Percentiles rank a stretch among this genome's conserved stretches.
Evolutionary conservation across 2,113 vertebrate species (phyloP).

Genomic region (Natator depressus): DNA sequence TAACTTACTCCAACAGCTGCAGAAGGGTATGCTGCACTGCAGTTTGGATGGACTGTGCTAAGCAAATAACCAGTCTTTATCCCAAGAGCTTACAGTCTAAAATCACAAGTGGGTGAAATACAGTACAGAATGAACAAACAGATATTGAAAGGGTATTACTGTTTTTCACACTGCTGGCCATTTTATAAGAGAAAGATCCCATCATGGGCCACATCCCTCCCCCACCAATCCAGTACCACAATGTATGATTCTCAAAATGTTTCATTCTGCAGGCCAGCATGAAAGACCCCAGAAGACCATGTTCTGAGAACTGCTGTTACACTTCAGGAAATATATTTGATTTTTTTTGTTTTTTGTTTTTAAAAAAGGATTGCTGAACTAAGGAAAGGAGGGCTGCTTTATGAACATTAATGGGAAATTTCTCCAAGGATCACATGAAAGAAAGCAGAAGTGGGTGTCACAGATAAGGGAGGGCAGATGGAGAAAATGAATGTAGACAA

Average conservation of each 20-base stretch:
- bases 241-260: neutral
- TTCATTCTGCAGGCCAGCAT: neutral
- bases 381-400: neutral
- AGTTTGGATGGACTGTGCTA: too few species aligned
- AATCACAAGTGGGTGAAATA: too few species aligned
- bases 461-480: neutral
- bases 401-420: neutral
- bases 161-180: neutral
- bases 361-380: neutral
- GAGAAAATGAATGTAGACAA: neutral
- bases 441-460: neutral
- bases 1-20: too few species aligned
- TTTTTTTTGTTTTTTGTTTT: too few species aligned
- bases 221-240: too few species aligned
- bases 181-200: neutral
- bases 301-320: neutral
- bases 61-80: too few species aligned
- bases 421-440: neutral
- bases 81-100: too few species aligned
- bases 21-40: too few species aligned
- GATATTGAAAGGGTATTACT: neutral
- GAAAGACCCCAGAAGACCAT: neutral
- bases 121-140: neutral
- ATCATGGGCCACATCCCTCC: neutral
- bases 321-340: neutral